These are phyloP conservation scores for Drosophila neocordata DNA, from an alignment of 1,140 invertebrate species.

Conservation along the genomic window DNA sequence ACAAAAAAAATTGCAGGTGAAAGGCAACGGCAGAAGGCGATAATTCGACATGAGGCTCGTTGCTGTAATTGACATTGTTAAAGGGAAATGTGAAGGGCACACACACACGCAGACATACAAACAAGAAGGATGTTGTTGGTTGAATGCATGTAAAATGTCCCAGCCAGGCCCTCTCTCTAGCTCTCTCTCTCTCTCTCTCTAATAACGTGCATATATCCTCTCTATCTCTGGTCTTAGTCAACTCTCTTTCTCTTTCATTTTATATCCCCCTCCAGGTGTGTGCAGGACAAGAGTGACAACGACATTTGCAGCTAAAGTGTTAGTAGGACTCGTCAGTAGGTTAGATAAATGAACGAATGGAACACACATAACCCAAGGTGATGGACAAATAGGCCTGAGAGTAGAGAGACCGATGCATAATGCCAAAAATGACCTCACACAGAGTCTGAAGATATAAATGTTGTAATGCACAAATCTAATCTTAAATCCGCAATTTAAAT, in stretches of 20 bases:
- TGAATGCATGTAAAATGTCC: neutral
- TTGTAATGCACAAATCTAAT: neutral
- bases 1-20: neutral
- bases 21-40: slow-evolving; percentile 30
- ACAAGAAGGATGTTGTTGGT: slow-evolving; percentile 2
- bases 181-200: neutral
- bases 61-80: slow-evolving; percentile 62
- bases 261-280: neutral
- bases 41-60: slow-evolving; percentile 60
- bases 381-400: neutral
- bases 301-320: slow-evolving; percentile 18
- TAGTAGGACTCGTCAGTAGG: slow-evolving; percentile 10
- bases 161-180: neutral
- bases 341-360: slow-evolving; percentile 6
- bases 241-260: too few relatives aligned
- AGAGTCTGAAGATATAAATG: neutral
- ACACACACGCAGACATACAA: too few relatives aligned
- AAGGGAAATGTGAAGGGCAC: slow-evolving; percentile 13
- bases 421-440: neutral
- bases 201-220: slow-evolving; percentile 4
- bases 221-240: neutral
- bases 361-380: neutral
- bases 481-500: neutral
- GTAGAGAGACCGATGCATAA: neutral
- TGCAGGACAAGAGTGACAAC: slow-evolving; percentile 8